phyloP scores from a whole-genome alignment of 2,113 vertebrate genomes.

The Cercocebus atys region DNA sequence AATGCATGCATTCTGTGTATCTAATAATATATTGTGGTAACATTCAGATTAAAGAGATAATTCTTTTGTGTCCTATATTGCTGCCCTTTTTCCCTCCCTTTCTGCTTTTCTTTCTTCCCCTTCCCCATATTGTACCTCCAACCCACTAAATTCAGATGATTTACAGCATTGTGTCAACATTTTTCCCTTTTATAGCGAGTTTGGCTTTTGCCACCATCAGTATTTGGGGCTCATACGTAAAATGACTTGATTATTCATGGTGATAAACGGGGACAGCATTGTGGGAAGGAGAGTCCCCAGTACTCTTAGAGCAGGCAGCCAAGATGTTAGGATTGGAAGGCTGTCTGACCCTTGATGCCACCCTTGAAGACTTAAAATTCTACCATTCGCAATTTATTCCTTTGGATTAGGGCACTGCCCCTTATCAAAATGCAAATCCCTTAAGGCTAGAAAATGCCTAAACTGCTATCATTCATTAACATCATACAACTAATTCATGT shows the following conservation, averaged over 20 bases:
- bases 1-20: neutral
- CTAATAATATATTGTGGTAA: neutral
- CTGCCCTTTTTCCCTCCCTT: neutral
- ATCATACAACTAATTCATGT: slow-evolving; percentile 47
- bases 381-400: slow-evolving; percentile 39
- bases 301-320: neutral
- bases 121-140: neutral
- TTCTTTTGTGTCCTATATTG: neutral
- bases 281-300: neutral
- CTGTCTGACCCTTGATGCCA: neutral
- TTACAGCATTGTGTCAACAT: neutral
- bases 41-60: neutral
- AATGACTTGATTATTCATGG: slow-evolving; percentile 35
- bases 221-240: neutral
- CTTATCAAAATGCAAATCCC: slow-evolving; percentile 66
- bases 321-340: neutral
- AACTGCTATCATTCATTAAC: slow-evolving; percentile 56
- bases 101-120: neutral
- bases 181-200: neutral
- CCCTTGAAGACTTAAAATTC: slow-evolving; percentile 28
- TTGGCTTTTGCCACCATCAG: neutral
- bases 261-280: neutral
- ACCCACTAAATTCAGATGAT: neutral
- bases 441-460: slow-evolving; percentile 30
- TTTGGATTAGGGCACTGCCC: slow-evolving; percentile 11